Evolutionary conservation across 1,140 invertebrate species (phyloP), one percentile per base, ranked within the genome.

Genomic region (Cherax destructor): DNA sequence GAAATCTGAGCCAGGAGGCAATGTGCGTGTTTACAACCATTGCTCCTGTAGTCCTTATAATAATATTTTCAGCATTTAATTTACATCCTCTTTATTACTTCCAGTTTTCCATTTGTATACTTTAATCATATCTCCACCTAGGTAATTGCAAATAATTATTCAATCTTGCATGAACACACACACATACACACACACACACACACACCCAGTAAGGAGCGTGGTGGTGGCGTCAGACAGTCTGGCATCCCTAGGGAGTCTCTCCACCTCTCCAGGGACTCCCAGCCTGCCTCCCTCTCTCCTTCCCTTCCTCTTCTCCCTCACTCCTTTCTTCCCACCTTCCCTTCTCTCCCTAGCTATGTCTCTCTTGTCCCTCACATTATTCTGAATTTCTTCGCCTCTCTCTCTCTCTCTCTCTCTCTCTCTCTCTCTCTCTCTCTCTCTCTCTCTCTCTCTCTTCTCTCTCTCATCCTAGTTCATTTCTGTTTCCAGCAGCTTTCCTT

Each of bases 171-270:
- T 16, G 16, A 9, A 59, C 69, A 69, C 83, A 74, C 49, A 74
- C 83, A 86, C 84, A 77, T 69, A 76, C 84, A 86, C 84, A 74
- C 49, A 74, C 83, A 86, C 84, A 77, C 69, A 76, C 84, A 86
- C 84, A 52, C 84, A 86, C 69, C 74, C 72, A 24, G 13, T 7
- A 4, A n/a, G 61, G 18, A 41, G 24, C 24, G n/a, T 24, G 47
- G 61, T 56, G 83, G 69, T 50, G 80, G 61, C 52, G 80, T 59
- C 80, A 81, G 80, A 61, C 80, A 83, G 56, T 52, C 41, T 69
- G 56, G 41, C 77, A 65, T 77, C 72, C 84, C 74, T 76, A 21
- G 50, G 24, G 72, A 56, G 49, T 52, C 49, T 72, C 85, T 21
- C 9, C 49, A 49, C 74, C 50, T 41, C 72, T 50, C 84, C 24